Evolutionary conservation across 2,113 vertebrate species (phyloP).

Genomic region (Passer domesticus): DNA sequence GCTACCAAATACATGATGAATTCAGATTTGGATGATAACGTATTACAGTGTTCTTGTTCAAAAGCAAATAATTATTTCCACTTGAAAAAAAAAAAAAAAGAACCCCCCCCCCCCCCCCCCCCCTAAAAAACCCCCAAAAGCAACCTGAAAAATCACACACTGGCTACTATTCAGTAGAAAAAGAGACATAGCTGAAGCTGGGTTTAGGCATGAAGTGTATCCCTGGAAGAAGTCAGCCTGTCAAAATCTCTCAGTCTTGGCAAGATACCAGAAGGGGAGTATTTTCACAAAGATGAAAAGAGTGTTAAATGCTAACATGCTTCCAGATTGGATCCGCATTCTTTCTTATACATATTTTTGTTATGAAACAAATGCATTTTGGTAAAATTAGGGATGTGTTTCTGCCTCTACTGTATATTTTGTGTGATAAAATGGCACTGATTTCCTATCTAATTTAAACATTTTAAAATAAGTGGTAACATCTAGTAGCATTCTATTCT

Average conservation of each 20-base stretch:
- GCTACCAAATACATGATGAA: not conserved
- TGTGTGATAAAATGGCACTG: slow-evolving; percentile 28
- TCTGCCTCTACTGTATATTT: slow-evolving; percentile 13
- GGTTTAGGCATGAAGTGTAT: not conserved
- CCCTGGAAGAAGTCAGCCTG: slow-evolving; percentile 34
- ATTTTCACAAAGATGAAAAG: slow-evolving; percentile 55
- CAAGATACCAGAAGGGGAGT: slow-evolving; percentile 14
- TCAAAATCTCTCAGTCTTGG: slow-evolving; percentile 36
- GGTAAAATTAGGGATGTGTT: slow-evolving; percentile 27
- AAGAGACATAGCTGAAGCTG: not conserved
- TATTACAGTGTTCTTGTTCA: not conserved
- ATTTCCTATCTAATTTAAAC: slow-evolving; percentile 35
- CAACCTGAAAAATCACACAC: not conserved
- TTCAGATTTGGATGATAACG: not conserved
- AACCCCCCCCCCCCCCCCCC: too few species aligned
- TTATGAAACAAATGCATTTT: slow-evolving; percentile 57
- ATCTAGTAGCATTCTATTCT: slow-evolving; percentile 4
- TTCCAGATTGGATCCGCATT: slow-evolving; percentile 41
- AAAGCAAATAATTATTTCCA: not conserved
- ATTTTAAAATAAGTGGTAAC: slow-evolving; percentile 36
- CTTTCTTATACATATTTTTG: slow-evolving; percentile 49
- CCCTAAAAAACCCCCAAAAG: not conserved
- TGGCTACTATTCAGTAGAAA: not conserved
- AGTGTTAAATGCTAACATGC: slow-evolving; percentile 57
- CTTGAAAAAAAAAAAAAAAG: not conserved